phyloP scores from a whole-genome alignment of 1,140 invertebrate genomes.

The honey bee (Apis mellifera) region DNA sequence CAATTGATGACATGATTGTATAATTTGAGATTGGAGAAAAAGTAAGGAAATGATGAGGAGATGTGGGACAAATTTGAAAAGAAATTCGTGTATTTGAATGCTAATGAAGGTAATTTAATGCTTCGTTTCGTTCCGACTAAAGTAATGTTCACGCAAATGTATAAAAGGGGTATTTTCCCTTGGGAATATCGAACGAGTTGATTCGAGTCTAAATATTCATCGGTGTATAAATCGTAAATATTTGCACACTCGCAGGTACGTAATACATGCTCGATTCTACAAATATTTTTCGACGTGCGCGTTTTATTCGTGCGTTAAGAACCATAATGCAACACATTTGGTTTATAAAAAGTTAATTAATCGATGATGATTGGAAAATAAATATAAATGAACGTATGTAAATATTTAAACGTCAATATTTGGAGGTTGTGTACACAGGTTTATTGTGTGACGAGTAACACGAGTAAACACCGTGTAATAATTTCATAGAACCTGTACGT shows the following conservation, averaged over 20 bases:
- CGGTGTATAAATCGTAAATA: constrained; percentile 6
- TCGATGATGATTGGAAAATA: too few relatives aligned
- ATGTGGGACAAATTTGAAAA: background rate
- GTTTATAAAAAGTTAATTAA: background rate
- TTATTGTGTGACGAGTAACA: too few relatives aligned
- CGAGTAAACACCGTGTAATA: too few relatives aligned
- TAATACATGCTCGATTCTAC: background rate
- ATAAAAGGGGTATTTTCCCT: background rate
- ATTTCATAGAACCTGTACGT: background rate
- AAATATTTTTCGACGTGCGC: background rate
- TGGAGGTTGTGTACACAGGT: too few relatives aligned
- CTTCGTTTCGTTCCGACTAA: constrained; percentile 30
- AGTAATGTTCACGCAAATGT: constrained; percentile 20
- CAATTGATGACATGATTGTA: background rate
- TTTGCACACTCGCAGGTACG: constrained; percentile 7
- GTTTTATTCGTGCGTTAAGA: background rate
- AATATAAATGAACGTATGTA: too few relatives aligned
- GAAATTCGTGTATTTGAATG: background rate
- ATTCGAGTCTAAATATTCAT: constrained; percentile 1
- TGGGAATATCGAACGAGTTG: constrained; percentile 21
- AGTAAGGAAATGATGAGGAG: background rate
- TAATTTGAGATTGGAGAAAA: too few relatives aligned
- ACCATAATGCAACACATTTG: background rate
- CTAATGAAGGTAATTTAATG: constrained; percentile 41
- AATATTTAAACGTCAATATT: too few relatives aligned